Evolutionary conservation across 2,888 invertebrate species (phyloP).

Genomic region (Ischnura elegans): DNA sequence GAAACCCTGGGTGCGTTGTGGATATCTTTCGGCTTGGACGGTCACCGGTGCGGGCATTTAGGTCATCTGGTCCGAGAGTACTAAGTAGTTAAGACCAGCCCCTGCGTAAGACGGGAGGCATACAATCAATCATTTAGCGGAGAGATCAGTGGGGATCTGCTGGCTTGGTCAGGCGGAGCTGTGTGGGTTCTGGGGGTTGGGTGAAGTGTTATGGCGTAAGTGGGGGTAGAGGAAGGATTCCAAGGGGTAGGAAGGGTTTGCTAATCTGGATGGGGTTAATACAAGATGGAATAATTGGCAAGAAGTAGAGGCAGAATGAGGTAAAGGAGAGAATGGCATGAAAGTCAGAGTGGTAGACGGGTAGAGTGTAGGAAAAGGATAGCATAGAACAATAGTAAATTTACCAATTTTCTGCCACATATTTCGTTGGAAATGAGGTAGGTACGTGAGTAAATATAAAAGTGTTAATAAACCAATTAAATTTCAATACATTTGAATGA

Average conservation of each 20-base stretch:
- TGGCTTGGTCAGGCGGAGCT: background rate
- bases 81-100: slow-evolving; percentile 37
- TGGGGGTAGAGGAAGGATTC: background rate
- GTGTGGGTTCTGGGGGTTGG: background rate
- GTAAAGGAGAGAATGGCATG: background rate
- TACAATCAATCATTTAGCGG: slow-evolving; percentile 61
- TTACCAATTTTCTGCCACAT: too few species aligned
- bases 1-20: background rate
- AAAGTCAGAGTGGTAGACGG: background rate
- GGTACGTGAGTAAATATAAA: too few species aligned
- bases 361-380: background rate
- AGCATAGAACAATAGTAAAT: too few species aligned
- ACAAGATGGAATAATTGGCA: background rate
- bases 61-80: slow-evolving; percentile 47
- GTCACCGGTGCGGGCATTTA: slow-evolving; percentile 11
- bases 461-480: too few species aligned
- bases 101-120: slow-evolving; percentile 36
- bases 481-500: too few species aligned
- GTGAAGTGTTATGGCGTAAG: background rate
- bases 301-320: background rate
- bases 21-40: background rate
- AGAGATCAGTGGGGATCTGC: slow-evolving; percentile 55
- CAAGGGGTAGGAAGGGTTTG: background rate
- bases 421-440: too few species aligned
- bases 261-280: background rate